A percentile compares a stretch with the other conserved stretches of the same genome.
phyloP scores from a whole-genome alignment of 1,140 invertebrate species.

The Chironomus tepperi region DNA sequence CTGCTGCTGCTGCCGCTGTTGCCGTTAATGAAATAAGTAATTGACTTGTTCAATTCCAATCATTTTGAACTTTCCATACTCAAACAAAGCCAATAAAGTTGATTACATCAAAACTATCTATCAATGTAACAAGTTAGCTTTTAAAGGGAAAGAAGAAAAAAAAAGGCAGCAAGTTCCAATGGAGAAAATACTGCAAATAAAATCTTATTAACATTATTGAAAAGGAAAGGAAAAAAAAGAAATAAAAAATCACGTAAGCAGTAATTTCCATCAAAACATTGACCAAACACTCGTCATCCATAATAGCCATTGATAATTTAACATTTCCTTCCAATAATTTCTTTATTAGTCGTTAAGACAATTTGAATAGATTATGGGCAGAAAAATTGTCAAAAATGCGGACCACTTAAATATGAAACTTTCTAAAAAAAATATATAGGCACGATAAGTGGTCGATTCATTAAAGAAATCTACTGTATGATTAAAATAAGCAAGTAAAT shows the following conservation, averaged over 20 bases:
- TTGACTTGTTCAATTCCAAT: too few species aligned
- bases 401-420: neutral
- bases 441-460: conserved; percentile 10
- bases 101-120: too few species aligned
- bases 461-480: neutral
- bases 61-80: too few species aligned
- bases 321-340: neutral
- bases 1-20: too few species aligned
- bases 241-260: too few species aligned
- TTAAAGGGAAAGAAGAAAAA: too few species aligned
- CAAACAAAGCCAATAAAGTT: too few species aligned
- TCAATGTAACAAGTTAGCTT: too few species aligned
- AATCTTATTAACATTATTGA: neutral
- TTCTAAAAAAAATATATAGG: neutral
- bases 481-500: neutral
- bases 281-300: neutral
- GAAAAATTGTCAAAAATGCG: neutral
- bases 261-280: neutral
- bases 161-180: too few species aligned
- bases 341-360: conserved; percentile 6
- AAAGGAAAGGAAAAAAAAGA: too few species aligned
- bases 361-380: neutral
- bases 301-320: conserved; percentile 2
- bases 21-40: too few species aligned
- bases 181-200: neutral